Percentiles rank a stretch among this genome's conserved stretches.
Evolutionary conservation across 2,113 vertebrate species (phyloP).

Genomic region (Oncorhynchus clarkii): DNA sequence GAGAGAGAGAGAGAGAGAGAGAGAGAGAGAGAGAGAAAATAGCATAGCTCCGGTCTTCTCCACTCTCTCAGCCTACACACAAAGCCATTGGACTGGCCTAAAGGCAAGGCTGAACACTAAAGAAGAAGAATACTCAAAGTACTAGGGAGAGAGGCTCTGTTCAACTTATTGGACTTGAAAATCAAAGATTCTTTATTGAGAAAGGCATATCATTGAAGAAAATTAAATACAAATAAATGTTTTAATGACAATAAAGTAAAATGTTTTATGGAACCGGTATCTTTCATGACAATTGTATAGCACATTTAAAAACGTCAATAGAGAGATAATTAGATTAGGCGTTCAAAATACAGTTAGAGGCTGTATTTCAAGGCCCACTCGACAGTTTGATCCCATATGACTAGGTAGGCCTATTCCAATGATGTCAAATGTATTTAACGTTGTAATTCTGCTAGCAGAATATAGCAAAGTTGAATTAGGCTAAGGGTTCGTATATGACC

Average conservation of each 20-base stretch:
- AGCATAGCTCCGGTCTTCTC: constrained; percentile 39
- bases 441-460: background rate
- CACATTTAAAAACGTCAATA: background rate
- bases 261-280: background rate
- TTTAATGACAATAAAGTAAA: background rate
- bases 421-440: background rate
- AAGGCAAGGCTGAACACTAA: constrained; percentile 27
- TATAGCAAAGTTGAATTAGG: too few relatives aligned
- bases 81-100: constrained; percentile 44
- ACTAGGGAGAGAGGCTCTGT: constrained; percentile 23
- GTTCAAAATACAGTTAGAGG: background rate
- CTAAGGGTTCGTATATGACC: background rate
- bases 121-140: constrained; percentile 20
- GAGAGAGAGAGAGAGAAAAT: background rate
- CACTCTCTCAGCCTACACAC: constrained; percentile 36
- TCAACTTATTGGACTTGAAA: constrained; percentile 33
- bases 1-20: background rate
- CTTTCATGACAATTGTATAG: background rate
- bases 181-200: constrained; percentile 17
- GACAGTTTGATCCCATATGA: background rate
- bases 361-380: background rate
- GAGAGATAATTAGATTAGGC: background rate
- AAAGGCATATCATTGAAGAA: background rate
- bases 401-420: background rate
- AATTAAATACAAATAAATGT: background rate